A percentile compares a stretch with the other conserved stretches of the same genome.
phyloP scores from a whole-genome alignment of 2,888 invertebrate species.

The Phortica magna region DNA sequence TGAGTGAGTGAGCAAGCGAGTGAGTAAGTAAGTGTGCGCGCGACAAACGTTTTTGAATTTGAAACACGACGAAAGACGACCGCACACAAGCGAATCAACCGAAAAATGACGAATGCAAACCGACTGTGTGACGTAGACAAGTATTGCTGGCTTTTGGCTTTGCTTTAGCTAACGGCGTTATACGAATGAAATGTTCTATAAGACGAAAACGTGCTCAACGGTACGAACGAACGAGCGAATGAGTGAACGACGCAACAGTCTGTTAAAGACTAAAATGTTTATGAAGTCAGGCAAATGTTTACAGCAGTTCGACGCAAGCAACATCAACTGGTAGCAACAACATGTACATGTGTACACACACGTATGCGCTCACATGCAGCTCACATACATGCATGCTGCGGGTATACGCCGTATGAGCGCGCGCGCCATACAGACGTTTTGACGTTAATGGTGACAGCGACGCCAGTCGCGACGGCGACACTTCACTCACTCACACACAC shows the following conservation, averaged over 20 bases:
- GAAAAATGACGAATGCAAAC: neutral
- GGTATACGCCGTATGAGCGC: neutral
- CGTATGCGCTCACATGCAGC: neutral
- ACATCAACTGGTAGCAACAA: constrained; percentile 36
- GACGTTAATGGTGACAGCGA: constrained; percentile 20
- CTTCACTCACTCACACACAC: neutral
- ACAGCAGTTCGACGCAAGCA: constrained; percentile 47
- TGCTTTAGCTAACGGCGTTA: neutral
- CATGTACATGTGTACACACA: constrained; percentile 42
- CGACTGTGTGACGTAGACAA: constrained; percentile 17
- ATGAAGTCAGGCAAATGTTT: neutral
- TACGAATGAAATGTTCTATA: neutral
- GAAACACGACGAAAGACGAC: constrained; percentile 42
- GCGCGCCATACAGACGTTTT: neutral
- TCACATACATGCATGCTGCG: neutral
- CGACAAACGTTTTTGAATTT: neutral
- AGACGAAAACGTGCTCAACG: constrained; percentile 45
- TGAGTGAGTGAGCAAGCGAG: constrained; percentile 1
- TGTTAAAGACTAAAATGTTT: constrained; percentile 36
- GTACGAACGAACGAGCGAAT: constrained; percentile 78
- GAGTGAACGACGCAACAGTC: constrained; percentile 66
- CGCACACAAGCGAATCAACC: constrained; percentile 29
- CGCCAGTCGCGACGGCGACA: neutral
- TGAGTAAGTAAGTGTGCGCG: neutral
- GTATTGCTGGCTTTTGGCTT: constrained; percentile 15